These are phyloP conservation scores for Clivina fossor DNA, from an alignment of 2,888 invertebrate genomes.

Conservation along the genomic window DNA sequence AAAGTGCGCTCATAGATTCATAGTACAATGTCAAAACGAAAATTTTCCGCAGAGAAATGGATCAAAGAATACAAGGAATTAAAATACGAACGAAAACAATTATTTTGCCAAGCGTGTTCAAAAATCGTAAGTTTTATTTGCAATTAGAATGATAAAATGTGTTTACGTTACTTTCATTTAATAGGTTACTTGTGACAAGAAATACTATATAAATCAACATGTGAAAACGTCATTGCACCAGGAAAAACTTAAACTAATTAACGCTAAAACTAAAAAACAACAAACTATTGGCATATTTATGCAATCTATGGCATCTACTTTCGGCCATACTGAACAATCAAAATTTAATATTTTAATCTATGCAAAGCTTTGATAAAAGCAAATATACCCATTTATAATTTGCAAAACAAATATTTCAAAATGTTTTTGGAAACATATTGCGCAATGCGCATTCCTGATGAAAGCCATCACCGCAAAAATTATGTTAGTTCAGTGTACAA, in stretches of 20 bases:
- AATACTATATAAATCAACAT: slow-evolving; percentile 3
- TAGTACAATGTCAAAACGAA: no score
- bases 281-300: slow-evolving; percentile 11
- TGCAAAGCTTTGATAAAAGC: slow-evolving; percentile 22
- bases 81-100: no score
- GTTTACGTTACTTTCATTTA: not conserved
- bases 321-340: slow-evolving; percentile 22
- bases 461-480: slow-evolving; percentile 36
- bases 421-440: slow-evolving; percentile 16
- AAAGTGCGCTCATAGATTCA: no score
- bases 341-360: slow-evolving; percentile 27
- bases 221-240: slow-evolving; percentile 3
- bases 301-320: slow-evolving; percentile 9
- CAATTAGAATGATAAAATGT: slow-evolving; percentile 12
- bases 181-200: slow-evolving; percentile 1
- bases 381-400: slow-evolving; percentile 10
- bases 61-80: no score
- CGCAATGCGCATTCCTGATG: slow-evolving; percentile 18
- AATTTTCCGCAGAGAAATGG: no score
- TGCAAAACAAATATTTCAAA: slow-evolving; percentile 10
- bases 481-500: slow-evolving; percentile 30
- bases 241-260: slow-evolving; percentile 13
- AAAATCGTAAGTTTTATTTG: slow-evolving; percentile 24
- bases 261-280: slow-evolving; percentile 18
- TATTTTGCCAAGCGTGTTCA: no score